Percentiles rank a stretch among this genome's conserved stretches.
These are phyloP conservation scores for Coregonus clupeaformis DNA, from an alignment of 2,113 vertebrate species.

Conservation along the genomic window DNA sequence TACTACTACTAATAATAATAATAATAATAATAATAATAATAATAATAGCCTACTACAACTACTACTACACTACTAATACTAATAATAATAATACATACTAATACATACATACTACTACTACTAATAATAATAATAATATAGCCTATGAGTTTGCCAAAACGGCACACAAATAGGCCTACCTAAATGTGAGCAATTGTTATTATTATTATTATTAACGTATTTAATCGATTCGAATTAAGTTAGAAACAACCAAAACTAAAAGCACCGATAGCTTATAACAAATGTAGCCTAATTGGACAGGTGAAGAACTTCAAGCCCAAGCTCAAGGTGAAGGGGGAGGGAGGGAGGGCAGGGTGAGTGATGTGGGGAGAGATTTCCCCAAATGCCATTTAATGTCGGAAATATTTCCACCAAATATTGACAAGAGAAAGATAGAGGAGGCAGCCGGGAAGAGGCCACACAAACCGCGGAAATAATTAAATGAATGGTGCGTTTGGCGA, in stretches of 20 bases:
- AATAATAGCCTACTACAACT: not conserved
- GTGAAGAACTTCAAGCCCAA: slow-evolving; percentile 35
- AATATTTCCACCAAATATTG: slow-evolving; percentile 69
- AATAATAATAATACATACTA: no score
- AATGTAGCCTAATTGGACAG: slow-evolving; percentile 24
- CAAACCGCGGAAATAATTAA: slow-evolving; percentile 34
- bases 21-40: no score
- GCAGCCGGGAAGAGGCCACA: slow-evolving; percentile 31
- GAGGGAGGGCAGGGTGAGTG: slow-evolving; percentile 29
- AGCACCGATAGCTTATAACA: slow-evolving; percentile 16
- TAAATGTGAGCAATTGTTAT: not conserved
- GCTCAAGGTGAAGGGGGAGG: slow-evolving; percentile 11
- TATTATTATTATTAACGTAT: not conserved
- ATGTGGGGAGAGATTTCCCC: slow-evolving; percentile 61
- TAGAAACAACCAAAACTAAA: not conserved
- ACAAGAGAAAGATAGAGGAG: slow-evolving; percentile 58
- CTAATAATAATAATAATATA: no score
- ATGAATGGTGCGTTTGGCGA: slow-evolving; percentile 29
- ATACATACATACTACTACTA: no score
- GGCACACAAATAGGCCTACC: no score
- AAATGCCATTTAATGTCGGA: slow-evolving; percentile 71
- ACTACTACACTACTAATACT: no score
- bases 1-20: no score
- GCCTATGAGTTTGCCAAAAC: no score
- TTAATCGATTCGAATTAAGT: not conserved